Percentiles rank a stretch among this genome's conserved stretches.
These are phyloP conservation scores for Nymphalis io DNA, from an alignment of 1,140 invertebrate species.

Conservation along the genomic window DNA sequence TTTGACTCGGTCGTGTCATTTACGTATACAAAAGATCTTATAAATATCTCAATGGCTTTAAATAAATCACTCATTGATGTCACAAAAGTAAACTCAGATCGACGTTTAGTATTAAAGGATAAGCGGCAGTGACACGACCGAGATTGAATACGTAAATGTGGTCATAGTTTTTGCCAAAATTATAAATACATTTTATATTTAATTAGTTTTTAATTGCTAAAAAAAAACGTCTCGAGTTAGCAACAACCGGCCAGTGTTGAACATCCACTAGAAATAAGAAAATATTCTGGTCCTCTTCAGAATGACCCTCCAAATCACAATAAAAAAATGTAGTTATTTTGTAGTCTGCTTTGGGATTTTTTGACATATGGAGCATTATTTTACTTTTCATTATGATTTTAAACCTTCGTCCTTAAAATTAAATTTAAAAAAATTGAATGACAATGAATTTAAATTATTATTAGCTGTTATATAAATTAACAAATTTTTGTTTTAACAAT, in stretches of 20 bases:
- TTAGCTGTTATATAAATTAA: background rate
- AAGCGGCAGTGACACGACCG: slow-evolving; percentile 39
- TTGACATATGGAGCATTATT: background rate
- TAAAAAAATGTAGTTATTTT: slow-evolving; percentile 68
- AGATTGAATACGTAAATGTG: slow-evolving; percentile 34
- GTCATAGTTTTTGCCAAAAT: slow-evolving; percentile 65
- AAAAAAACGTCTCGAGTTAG: slow-evolving; percentile 60
- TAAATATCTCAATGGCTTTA: slow-evolving; percentile 55
- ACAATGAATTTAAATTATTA: background rate
- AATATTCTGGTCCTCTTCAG: slow-evolving; percentile 70
- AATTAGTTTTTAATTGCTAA: slow-evolving; percentile 67
- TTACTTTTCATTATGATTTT: background rate
- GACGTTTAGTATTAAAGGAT: slow-evolving; percentile 45
- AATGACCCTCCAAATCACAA: slow-evolving; percentile 73
- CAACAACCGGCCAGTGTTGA: slow-evolving; percentile 76
- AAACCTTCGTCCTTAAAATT: background rate
- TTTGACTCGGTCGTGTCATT: slow-evolving; percentile 44
- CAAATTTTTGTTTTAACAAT: background rate
- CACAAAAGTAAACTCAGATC: slow-evolving; percentile 55
- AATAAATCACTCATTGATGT: slow-evolving; percentile 51
- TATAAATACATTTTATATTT: slow-evolving; percentile 59
- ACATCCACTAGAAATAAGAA: slow-evolving; percentile 77
- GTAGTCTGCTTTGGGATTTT: slow-evolving; percentile 56
- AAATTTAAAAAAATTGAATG: background rate
- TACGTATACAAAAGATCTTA: slow-evolving; percentile 43